Conservation (phyloP, 1,140 invertebrate genomes). For the Rhopalosiphum maidis region DNA sequence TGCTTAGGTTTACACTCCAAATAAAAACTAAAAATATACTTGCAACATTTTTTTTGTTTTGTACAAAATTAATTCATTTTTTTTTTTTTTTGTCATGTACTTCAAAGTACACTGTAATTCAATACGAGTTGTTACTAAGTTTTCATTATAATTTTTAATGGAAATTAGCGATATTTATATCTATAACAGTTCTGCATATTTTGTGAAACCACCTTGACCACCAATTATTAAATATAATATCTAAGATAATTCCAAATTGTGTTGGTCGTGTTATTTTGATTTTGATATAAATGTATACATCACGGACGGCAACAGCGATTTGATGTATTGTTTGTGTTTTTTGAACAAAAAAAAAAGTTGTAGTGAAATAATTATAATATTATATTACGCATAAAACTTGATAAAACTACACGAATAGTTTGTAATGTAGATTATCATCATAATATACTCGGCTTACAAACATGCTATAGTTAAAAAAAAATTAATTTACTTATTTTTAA, state of each 20-base stretch:
- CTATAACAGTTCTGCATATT: neutral
- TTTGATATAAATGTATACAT: neutral
- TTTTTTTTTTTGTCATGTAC: neutral
- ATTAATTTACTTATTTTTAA: constrained; percentile 2
- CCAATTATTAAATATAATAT: neutral
- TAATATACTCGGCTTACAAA: neutral
- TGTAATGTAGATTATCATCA: constrained; percentile 14
- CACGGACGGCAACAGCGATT: neutral
- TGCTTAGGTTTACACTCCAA: neutral
- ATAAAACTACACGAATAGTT: neutral
- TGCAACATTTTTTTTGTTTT: no score
- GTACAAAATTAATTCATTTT: no score
- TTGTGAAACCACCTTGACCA: neutral
- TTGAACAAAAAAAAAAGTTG: neutral
- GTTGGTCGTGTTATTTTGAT: neutral
- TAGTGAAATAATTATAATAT: constrained; percentile 21
- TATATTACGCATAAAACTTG: neutral
- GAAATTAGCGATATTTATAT: no score
- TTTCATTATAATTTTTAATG: no score
- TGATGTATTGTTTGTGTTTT: constrained; percentile 16
- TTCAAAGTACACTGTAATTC: neutral
- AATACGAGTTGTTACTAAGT: neutral
- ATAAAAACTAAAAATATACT: neutral
- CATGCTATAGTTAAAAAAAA: neutral
- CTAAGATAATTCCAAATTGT: neutral